These are phyloP conservation scores for Archivesica marissinica DNA, from an alignment of 1,140 invertebrate species.

Conservation along the genomic window DNA sequence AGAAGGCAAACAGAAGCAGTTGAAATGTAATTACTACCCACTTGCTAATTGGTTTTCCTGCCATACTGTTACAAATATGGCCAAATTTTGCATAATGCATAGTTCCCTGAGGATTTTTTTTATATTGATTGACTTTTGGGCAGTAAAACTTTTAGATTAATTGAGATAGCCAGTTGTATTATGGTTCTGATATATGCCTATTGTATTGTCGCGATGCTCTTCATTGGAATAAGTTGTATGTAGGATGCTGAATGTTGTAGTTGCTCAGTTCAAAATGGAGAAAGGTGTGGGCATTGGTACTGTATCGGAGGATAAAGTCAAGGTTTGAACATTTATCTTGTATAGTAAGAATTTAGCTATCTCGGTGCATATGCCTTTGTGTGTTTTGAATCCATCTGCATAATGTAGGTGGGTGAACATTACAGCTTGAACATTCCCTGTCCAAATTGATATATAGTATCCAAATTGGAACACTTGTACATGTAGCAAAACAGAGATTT, in stretches of 20 bases:
- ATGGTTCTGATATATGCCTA: slow-evolving; percentile 8
- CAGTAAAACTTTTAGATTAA: slow-evolving; percentile 49
- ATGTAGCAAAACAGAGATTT: too few species aligned
- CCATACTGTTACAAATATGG: slow-evolving; percentile 26
- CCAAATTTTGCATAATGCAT: slow-evolving; percentile 57
- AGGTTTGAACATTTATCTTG: too few species aligned
- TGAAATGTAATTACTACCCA: slow-evolving; percentile 5
- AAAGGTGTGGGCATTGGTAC: not conserved
- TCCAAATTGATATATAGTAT: too few species aligned
- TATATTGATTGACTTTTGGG: slow-evolving; percentile 53
- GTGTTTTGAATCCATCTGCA: too few species aligned
- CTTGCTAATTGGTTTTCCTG: slow-evolving; percentile 42
- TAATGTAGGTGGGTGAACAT: too few species aligned
- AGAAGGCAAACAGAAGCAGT: slow-evolving; percentile 26
- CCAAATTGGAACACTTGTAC: too few species aligned
- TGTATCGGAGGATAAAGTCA: not conserved
- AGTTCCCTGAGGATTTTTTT: slow-evolving; percentile 46
- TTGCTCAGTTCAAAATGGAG: slow-evolving; percentile 16
- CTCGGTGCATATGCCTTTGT: too few species aligned
- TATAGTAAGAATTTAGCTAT: too few species aligned
- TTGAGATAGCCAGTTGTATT: slow-evolving; percentile 18
- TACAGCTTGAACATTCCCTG: too few species aligned
- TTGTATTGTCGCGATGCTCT: not conserved
- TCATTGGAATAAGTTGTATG: not conserved
- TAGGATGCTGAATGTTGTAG: slow-evolving; percentile 25